Evolutionary conservation across 2,113 vertebrate genomes (phyloP), one percentile per base, ranked within the genome.

Genomic region (Oncorhynchus keta): DNA sequence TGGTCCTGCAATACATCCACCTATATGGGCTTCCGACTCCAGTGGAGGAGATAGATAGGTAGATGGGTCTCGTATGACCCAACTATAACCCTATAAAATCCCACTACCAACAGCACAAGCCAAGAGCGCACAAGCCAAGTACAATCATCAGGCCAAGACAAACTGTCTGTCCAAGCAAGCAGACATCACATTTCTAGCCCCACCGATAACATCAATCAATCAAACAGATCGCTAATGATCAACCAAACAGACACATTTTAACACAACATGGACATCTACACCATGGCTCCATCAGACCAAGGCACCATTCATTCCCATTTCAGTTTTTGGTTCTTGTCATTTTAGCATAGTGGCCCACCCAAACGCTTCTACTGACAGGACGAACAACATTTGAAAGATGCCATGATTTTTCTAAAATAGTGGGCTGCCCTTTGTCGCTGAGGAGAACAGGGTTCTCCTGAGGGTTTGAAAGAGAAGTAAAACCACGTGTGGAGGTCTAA

Each of bases 241-340:
- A 26, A 62, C 59, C 18, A 62, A 16, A n/a, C n/a, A 39, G 18
- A 62, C 18, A 22, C 59, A 22, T 62, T 62, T 62, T 9, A 22
- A 67, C 68, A 65, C 73, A 32, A 68, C 67, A 70, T 73, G 39
- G 39, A 45, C 39, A 9, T 45, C 39, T 45, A 45, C 39, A 45
- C 9, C 55, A 77, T 24, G 67, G 73, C 65, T 3, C 65, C 68
- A 57, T 55, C 51, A 55, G 49, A 51, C 79, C 73, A 51, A 74
- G 39, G 81, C 73, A 83, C 72, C 76, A 82, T 84, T 88, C 74
- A 68, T 73, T 76, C 77, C 79, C 70, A 76, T 30, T 85, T 75
- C 48, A 48, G 59, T 22, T 62, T 45, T 45, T 45, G 39, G 39
- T 45, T 11, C 9, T 45, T 45, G 39, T 45, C 9, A 9, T 45